Percentiles rank a stretch among this genome's conserved stretches.
phyloP scores from a whole-genome alignment of 1,140 invertebrate genomes.

The Apis cerana region DNA sequence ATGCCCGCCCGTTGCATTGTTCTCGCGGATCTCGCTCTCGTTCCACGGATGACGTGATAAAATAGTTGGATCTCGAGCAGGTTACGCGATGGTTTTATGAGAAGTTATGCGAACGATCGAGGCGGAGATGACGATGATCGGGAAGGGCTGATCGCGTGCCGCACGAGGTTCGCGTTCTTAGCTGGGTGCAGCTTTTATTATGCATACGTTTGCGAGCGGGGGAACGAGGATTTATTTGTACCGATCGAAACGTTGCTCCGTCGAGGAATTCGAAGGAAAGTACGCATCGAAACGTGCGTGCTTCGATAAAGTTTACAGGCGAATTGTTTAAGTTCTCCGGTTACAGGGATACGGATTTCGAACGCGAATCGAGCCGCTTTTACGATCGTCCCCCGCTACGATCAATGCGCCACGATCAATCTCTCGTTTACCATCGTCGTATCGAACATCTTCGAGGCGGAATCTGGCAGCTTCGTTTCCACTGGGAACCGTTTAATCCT shows the following conservation, averaged over 20 bases:
- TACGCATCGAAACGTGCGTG: too few species aligned
- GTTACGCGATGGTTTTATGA: slow-evolving; percentile 44
- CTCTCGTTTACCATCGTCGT: neutral
- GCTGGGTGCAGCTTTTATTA: slow-evolving; percentile 28
- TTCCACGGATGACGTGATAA: slow-evolving; percentile 34
- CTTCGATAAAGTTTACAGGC: slow-evolving; percentile 33
- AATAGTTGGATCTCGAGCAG: slow-evolving; percentile 53
- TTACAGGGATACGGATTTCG: neutral
- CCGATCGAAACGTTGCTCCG: slow-evolving; percentile 10
- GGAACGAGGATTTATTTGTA: slow-evolving; percentile 13
- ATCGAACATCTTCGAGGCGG: neutral
- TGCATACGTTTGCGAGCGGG: slow-evolving; percentile 38
- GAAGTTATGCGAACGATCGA: slow-evolving; percentile 31
- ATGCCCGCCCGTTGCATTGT: slow-evolving; percentile 37
- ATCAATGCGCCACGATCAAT: neutral
- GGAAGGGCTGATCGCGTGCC: slow-evolving; percentile 1
- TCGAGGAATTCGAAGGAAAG: neutral
- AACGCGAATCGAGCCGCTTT: slow-evolving; percentile 23
- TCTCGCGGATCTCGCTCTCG: slow-evolving; percentile 32
- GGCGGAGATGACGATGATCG: neutral
- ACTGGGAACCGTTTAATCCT: neutral
- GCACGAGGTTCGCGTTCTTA: neutral
- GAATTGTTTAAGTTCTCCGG: neutral
- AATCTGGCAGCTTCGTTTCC: neutral
- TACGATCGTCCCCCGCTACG: slow-evolving; percentile 4